Conservation (phyloP, 2,113 vertebrate species). For the Spilogale gracilis region DNA sequence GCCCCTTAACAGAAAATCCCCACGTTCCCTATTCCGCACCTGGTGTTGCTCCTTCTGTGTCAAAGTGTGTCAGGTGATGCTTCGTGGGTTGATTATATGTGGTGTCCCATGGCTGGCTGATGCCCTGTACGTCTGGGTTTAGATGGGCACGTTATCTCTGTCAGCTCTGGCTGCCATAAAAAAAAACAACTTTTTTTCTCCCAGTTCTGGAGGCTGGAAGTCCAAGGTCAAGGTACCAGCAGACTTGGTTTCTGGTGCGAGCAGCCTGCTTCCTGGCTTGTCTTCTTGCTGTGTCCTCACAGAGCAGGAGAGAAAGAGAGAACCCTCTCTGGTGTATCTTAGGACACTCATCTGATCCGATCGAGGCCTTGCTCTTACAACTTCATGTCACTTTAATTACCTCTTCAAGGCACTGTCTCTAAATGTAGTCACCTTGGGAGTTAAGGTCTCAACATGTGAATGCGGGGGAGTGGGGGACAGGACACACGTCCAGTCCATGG, state of each 20-base stretch:
- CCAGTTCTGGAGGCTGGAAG: background rate
- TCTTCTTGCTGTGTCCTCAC: background rate
- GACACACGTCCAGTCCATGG: background rate
- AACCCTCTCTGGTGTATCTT: background rate
- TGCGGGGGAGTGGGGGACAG: no score
- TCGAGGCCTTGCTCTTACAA: background rate
- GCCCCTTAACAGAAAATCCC: background rate
- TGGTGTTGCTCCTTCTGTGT: background rate
- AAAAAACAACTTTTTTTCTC: background rate
- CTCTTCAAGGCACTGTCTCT: background rate
- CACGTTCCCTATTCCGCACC: accelerated
- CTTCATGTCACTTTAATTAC: background rate
- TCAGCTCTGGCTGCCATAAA: background rate
- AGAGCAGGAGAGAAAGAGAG: background rate
- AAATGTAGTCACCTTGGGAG: background rate
- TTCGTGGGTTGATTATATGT: background rate
- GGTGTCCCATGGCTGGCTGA: background rate
- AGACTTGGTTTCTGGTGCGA: accelerated
- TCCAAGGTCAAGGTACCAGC: background rate
- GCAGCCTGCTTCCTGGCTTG: background rate
- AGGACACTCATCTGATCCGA: background rate
- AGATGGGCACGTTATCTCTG: background rate
- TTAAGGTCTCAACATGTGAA: background rate
- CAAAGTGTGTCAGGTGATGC: background rate
- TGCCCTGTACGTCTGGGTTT: background rate